Percentiles rank a stretch among this genome's conserved stretches.
These are phyloP conservation scores for Zalophus californianus DNA, from an alignment of 2,797 vertebrate genomes.

Conservation along the genomic window DNA sequence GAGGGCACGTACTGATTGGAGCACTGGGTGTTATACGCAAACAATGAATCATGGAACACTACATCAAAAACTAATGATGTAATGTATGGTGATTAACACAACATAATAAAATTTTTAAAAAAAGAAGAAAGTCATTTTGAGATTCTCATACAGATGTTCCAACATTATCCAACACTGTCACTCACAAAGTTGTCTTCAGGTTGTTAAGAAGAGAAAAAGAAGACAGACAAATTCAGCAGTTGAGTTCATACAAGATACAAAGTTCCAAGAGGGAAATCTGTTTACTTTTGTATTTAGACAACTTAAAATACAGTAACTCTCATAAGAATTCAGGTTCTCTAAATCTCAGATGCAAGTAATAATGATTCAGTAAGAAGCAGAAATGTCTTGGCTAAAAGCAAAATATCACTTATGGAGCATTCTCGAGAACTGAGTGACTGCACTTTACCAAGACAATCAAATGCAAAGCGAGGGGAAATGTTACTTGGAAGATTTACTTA, in stretches of 20 bases:
- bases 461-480: background rate
- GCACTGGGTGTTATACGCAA: too few relatives aligned
- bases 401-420: background rate
- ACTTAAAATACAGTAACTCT: background rate
- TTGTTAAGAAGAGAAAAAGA: constrained; percentile 26
- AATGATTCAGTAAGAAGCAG: background rate
- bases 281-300: constrained; percentile 37
- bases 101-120: too few relatives aligned
- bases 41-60: too few relatives aligned
- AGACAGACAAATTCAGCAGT: background rate
- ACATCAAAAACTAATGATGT: too few relatives aligned
- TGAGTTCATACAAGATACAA: background rate
- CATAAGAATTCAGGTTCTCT: background rate
- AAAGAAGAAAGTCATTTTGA: constrained; percentile 10
- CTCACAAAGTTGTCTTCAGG: background rate
- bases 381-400: constrained; percentile 1
- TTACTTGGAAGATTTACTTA: background rate
- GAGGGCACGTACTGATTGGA: too few relatives aligned
- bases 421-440: background rate
- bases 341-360: constrained; percentile 8
- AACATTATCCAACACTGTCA: background rate
- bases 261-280: constrained; percentile 42
- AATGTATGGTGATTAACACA: too few relatives aligned
- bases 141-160: constrained; percentile 21
- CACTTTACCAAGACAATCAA: background rate